Base-by-base conservation (phyloP, 2,113 vertebrate species). In the Acrocephalus arundinaceus region DNA sequence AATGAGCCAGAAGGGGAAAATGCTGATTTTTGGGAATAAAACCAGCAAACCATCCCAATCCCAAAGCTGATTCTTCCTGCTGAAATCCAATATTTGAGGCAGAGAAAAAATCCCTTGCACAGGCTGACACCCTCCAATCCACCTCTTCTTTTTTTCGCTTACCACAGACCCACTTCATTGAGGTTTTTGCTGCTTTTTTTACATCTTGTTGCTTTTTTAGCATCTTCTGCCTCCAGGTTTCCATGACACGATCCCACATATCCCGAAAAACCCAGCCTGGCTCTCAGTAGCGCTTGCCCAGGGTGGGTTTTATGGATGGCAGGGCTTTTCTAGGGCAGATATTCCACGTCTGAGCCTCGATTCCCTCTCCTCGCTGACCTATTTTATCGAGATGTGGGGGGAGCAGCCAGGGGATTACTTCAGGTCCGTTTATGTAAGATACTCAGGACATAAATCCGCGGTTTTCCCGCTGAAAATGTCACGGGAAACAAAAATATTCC, bases 321-420 rank as follows among this genome's bases (percentile, higher is more conserved):
- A 35, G 61, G 83, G 59, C 16, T 88, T 89, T 86, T 55, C 55
- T 2, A 81, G 72, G 68, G 89, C 52, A 77, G 85, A 86, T 21
- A 85, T 39, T 57, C 67, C 51, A 57, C 21, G 8, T 74, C 12
- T 10, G 51, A 84, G 6, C 4, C 57, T 70, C 7, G 4, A 7
- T 41, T 55, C 81, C 67, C 72, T 58, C 78, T 74, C 8, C 39
- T 10, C 13, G 1, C 11, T 90, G 92, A 90, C 85, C 92, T 73
- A 70, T 80, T 85, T 93, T 49, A 59, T 3, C 3, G 67, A 28
- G 78, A 25, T 11, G 15, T 20, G 35, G 10, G n/a, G 75, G 45
- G 20, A 63, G 61, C 59, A 48, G 81, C 22, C 2, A 72, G 49
- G 87, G 87, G 82, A 88, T 94, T 95, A 83, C 45, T 93, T 91